These are phyloP conservation scores for Apogon talboti DNA, from an alignment of 2,797 vertebrate genomes.

Conservation along the genomic window DNA sequence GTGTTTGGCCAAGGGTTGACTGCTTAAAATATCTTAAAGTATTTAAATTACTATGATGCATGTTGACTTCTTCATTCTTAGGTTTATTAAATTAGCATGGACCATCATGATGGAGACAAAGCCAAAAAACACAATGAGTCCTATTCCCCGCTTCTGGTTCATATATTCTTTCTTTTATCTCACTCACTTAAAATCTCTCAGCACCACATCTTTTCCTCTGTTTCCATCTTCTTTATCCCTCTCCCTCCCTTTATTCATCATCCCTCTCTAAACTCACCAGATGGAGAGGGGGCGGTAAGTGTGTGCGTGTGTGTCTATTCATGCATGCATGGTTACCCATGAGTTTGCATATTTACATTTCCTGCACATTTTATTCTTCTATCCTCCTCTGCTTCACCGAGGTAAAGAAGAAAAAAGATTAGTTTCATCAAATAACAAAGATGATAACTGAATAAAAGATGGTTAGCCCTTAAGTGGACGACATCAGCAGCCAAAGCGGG, in stretches of 20 bases:
- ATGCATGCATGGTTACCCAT: conserved; percentile 65
- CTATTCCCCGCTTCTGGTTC: not conserved
- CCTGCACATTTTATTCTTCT: conserved; percentile 54
- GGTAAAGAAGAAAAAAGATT: not conserved
- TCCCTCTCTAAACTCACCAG: conserved; percentile 60
- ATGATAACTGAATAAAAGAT: not conserved
- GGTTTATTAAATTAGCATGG: not conserved
- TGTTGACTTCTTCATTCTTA: not conserved
- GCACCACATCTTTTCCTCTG: not conserved
- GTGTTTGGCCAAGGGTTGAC: not conserved
- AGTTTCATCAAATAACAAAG: not conserved
- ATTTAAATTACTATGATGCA: not conserved
- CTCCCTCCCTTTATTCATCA: conserved; percentile 8
- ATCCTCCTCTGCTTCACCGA: conserved; percentile 21
- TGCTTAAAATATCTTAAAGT: conserved; percentile 2
- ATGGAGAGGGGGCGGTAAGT: conserved; percentile 73
- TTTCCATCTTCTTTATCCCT: not conserved
- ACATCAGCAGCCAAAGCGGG: too few relatives aligned
- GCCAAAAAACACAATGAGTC: not conserved
- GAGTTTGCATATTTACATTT: conserved; percentile 75
- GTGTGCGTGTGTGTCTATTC: conserved; percentile 37
- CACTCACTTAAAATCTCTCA: conserved; percentile 31
- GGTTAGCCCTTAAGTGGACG: not conserved
- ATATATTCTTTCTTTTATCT: conserved; percentile 38
- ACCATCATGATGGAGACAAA: not conserved